phyloP scores from a whole-genome alignment of 2,888 invertebrate genomes.

The Nasonia oneida region DNA sequence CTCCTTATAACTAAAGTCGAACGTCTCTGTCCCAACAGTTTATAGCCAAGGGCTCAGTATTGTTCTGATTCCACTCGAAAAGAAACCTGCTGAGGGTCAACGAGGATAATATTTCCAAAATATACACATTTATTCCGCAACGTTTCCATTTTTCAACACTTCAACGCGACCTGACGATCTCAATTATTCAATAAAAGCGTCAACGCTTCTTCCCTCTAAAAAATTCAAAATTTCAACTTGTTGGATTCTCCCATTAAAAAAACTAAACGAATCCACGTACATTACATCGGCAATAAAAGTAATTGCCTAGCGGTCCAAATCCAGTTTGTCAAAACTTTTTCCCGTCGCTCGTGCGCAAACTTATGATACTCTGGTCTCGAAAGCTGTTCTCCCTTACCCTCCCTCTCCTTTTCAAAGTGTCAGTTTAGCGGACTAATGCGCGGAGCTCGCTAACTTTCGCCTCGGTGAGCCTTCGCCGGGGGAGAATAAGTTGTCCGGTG shows the following conservation, averaged over 20 bases:
- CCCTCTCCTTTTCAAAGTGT: slow-evolving; percentile 14
- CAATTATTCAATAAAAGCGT: too few relatives aligned
- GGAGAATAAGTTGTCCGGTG: not conserved
- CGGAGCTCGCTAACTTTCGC: slow-evolving; percentile 30
- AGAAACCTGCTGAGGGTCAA: not conserved
- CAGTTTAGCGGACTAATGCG: slow-evolving; percentile 42
- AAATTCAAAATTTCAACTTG: too few relatives aligned
- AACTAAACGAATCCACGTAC: not conserved
- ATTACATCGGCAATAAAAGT: not conserved
- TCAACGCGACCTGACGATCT: too few relatives aligned
- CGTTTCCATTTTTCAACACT: too few relatives aligned
- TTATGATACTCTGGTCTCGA: not conserved
- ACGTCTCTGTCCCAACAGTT: slow-evolving; percentile 1
- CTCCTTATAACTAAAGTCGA: slow-evolving; percentile 20
- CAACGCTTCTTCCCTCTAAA: too few relatives aligned
- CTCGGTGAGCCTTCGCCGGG: not conserved
- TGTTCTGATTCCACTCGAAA: slow-evolving; percentile 17
- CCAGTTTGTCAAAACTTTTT: not conserved
- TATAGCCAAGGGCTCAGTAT: slow-evolving; percentile 16
- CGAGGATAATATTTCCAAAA: not conserved
- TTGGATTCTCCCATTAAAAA: too few relatives aligned
- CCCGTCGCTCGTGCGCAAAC: not conserved
- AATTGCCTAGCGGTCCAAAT: not conserved
- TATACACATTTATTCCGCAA: too few relatives aligned
- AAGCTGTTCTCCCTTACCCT: not conserved